phyloP scores from a whole-genome alignment of 2,888 invertebrate genomes.

The Luperina nickerlii region DNA sequence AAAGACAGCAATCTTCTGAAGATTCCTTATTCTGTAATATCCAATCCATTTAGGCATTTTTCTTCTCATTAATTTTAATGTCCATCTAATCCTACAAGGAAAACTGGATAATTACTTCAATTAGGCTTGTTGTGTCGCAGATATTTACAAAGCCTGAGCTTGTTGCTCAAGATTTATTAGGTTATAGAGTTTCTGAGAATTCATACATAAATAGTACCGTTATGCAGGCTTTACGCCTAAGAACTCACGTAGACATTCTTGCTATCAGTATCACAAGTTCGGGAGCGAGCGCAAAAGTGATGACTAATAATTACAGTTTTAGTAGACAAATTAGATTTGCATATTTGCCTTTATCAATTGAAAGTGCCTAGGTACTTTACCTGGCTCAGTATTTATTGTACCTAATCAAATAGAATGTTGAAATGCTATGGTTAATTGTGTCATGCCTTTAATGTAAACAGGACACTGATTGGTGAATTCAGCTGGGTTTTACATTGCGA shows the following conservation, averaged over 20 bases:
- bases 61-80: slow-evolving; percentile 14
- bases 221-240: slow-evolving; percentile 23
- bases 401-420: slow-evolving; percentile 24
- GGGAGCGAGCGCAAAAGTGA: slow-evolving; percentile 6
- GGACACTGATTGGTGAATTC: slow-evolving; percentile 35
- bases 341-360: slow-evolving; percentile 25
- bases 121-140: slow-evolving; percentile 6
- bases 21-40: not conserved
- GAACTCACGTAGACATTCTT: slow-evolving; percentile 46
- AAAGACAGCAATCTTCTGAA: not conserved
- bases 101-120: slow-evolving; percentile 2
- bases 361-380: slow-evolving; percentile 21
- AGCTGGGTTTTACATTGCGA: slow-evolving; percentile 54
- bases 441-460: slow-evolving; percentile 30
- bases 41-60: not conserved
- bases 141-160: not conserved
- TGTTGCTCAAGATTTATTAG: no score
- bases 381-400: slow-evolving; percentile 5
- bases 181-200: slow-evolving; percentile 22
- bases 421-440: slow-evolving; percentile 22
- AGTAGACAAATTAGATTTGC: slow-evolving; percentile 17
- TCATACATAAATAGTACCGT: slow-evolving; percentile 6
- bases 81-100: not conserved
- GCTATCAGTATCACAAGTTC: slow-evolving; percentile 19
- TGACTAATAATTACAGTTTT: slow-evolving; percentile 33